Percentiles rank a stretch among this genome's conserved stretches.
Evolutionary conservation across 92 coral and sea anemone genomes (phyloP).

Genomic region (Zoanthus sociatus): DNA sequence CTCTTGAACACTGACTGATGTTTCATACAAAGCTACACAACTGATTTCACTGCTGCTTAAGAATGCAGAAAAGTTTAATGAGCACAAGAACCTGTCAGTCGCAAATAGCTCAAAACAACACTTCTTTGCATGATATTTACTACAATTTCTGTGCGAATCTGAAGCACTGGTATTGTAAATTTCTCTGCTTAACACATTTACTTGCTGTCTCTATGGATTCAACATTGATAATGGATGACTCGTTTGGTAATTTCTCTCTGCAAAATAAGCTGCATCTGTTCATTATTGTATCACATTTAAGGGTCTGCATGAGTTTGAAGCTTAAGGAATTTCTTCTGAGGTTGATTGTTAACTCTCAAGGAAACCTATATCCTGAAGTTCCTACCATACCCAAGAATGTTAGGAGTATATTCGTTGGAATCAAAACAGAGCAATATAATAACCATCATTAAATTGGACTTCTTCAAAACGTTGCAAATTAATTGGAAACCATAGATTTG

Average conservation of each 20-base stretch:
- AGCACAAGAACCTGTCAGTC: not conserved
- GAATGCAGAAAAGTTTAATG: not conserved
- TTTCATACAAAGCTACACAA: conserved; percentile 43
- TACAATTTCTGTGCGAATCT: not conserved
- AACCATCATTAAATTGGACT: not conserved
- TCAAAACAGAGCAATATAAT: not conserved
- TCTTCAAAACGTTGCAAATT: not conserved
- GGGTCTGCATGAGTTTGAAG: not conserved
- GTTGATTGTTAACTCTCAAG: not conserved
- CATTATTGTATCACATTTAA: not conserved
- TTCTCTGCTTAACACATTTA: conserved; percentile 1
- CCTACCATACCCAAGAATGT: not conserved
- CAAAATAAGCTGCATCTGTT: conserved; percentile 7
- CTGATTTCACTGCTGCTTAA: conserved; percentile 12
- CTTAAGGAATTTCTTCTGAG: not conserved
- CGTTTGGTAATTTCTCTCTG: not conserved
- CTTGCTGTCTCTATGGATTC: not conserved
- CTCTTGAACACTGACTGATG: conserved; percentile 56
- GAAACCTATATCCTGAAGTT: not conserved
- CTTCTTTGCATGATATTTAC: not conserved
- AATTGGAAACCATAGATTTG: conserved; percentile 4
- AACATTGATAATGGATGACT: not conserved
- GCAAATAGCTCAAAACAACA: not conserved
- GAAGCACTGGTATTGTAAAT: not conserved
- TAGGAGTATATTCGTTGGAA: not conserved